Evolutionary conservation across 2,888 invertebrate species (phyloP).

Genomic region (Myopa tessellatipennis): DNA sequence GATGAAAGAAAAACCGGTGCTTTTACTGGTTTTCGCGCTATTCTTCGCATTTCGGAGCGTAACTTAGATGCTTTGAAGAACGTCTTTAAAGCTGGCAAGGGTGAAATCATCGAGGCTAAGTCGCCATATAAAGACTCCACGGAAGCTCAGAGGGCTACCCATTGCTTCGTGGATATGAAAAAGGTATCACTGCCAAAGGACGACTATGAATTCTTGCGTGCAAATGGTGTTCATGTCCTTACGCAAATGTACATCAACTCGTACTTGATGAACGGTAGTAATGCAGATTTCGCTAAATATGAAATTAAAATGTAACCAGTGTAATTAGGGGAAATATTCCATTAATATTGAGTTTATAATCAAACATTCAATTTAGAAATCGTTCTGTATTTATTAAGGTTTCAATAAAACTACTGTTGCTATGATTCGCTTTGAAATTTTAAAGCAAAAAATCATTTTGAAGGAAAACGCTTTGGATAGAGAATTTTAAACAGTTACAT

Average conservation of each 20-base stretch:
- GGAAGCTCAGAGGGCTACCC: slow-evolving; percentile 55
- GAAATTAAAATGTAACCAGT: slow-evolving; percentile 46
- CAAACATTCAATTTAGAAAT: too few species aligned
- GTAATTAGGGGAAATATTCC: not conserved
- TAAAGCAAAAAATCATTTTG: too few species aligned
- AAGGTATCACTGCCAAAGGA: slow-evolving; percentile 55
- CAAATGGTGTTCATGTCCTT: slow-evolving; percentile 56
- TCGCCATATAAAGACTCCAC: slow-evolving; percentile 56
- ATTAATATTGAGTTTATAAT: not conserved
- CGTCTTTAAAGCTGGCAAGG: slow-evolving; percentile 83
- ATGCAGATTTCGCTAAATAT: slow-evolving; percentile 59
- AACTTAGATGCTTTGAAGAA: slow-evolving; percentile 72
- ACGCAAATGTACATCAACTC: slow-evolving; percentile 66
- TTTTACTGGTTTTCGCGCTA: slow-evolving; percentile 70
- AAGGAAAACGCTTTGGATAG: too few species aligned
- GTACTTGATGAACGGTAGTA: slow-evolving; percentile 63
- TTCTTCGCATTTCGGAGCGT: slow-evolving; percentile 74
- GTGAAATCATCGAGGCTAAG: slow-evolving; percentile 72
- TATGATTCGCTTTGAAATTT: not conserved
- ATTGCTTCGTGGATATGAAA: slow-evolving; percentile 65
- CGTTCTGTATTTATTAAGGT: not conserved
- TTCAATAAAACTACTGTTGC: not conserved
- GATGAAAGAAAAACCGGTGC: slow-evolving; percentile 69
- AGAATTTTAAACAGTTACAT: too few species aligned
- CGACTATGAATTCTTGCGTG: slow-evolving; percentile 56